Percentiles rank a stretch among this genome's conserved stretches.
phyloP scores from a whole-genome alignment of 2,113 vertebrate genomes.

The Axis porcinus region DNA sequence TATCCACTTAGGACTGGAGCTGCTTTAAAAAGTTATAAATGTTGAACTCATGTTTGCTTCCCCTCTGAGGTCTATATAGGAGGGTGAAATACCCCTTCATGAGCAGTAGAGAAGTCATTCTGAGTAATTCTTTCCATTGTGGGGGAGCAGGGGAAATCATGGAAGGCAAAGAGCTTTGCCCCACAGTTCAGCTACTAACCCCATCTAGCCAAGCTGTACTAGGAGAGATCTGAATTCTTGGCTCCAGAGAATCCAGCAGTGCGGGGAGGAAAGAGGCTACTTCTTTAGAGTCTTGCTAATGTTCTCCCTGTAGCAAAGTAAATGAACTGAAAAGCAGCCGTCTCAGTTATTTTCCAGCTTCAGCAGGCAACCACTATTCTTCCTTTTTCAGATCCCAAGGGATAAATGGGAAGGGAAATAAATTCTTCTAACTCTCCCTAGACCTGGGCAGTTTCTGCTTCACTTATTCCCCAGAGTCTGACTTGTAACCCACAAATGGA shows the following conservation, averaged over 20 bases:
- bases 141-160: neutral
- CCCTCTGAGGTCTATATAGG: neutral
- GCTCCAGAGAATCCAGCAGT: neutral
- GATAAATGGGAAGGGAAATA: slow-evolving; percentile 14
- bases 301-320: slow-evolving; percentile 30
- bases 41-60: neutral
- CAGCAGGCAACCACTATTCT: neutral
- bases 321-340: slow-evolving; percentile 37
- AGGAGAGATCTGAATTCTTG: neutral
- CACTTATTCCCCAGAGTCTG: neutral
- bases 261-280: neutral
- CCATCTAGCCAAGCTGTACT: neutral
- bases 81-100: neutral
- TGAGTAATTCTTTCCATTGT: neutral
- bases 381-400: slow-evolving; percentile 25
- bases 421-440: slow-evolving; percentile 18
- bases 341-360: slow-evolving; percentile 33
- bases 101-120: neutral
- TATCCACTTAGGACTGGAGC: neutral
- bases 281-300: neutral
- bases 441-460: neutral
- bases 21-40: neutral
- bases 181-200: neutral
- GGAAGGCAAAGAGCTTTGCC: neutral
- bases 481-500: neutral